Conservation (phyloP, 2,113 vertebrate genomes). For the Charadrius vociferus region DNA sequence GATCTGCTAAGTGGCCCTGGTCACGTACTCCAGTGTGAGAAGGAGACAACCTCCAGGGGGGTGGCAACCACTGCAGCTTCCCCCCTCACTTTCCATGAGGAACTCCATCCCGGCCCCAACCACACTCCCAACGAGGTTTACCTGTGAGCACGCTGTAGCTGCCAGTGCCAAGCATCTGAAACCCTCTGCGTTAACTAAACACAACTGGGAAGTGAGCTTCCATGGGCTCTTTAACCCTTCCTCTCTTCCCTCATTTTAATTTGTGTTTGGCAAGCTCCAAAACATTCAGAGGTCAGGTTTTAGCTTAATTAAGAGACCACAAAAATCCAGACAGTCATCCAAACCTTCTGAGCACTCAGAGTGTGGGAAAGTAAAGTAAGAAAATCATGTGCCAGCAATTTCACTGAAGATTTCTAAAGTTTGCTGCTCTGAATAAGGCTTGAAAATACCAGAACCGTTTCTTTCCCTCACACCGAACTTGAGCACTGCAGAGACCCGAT, state of each 20-base stretch:
- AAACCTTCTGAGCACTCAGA: neutral
- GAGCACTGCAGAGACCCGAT: neutral
- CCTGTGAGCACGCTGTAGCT: neutral
- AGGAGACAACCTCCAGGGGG: neutral
- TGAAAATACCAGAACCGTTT: neutral
- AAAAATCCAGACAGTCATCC: constrained; percentile 39
- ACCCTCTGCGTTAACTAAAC: neutral
- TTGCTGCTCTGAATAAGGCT: neutral
- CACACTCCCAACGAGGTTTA: neutral
- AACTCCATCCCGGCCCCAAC: neutral
- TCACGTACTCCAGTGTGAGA: rapidly evolving
- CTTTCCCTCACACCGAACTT: neutral
- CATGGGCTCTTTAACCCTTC: constrained; percentile 20
- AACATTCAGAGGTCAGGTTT: constrained; percentile 8
- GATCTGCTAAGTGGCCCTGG: neutral
- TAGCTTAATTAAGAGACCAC: constrained; percentile 45
- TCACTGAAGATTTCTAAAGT: neutral
- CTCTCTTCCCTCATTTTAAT: neutral
- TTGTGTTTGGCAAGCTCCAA: constrained; percentile 12
- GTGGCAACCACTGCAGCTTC: neutral
- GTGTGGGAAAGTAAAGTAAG: constrained; percentile 30
- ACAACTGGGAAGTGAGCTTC: neutral
- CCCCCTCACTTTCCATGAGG: neutral
- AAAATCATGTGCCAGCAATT: neutral
- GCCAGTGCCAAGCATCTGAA: neutral